These are phyloP conservation scores for Sylvilagus bachmani DNA, from an alignment of 2,113 vertebrate genomes.

Conservation along the genomic window DNA sequence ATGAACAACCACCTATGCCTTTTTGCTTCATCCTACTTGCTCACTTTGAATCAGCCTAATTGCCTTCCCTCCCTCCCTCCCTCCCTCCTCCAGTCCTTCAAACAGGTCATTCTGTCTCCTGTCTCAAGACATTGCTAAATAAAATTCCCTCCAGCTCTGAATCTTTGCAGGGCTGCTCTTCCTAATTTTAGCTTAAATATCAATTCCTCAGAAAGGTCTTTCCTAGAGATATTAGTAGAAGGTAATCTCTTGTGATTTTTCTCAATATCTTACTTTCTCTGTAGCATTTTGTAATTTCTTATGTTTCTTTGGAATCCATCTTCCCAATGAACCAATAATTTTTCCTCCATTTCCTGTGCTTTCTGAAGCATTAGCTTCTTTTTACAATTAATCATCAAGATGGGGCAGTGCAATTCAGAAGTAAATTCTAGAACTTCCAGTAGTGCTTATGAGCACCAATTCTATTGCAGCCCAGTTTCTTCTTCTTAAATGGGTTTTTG, in stretches of 20 bases:
- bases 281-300: background rate
- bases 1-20: background rate
- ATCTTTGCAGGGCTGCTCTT: background rate
- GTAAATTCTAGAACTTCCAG: background rate
- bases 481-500: background rate
- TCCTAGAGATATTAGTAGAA: background rate
- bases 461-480: background rate
- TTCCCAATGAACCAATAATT: background rate
- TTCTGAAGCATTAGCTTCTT: background rate
- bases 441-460: background rate
- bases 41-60: background rate
- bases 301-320: background rate
- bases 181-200: constrained; percentile 44
- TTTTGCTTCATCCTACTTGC: background rate
- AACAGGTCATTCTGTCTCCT: background rate
- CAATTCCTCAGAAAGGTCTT: constrained; percentile 16
- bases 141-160: background rate
- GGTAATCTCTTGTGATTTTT: background rate
- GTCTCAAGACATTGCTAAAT: constrained; percentile 1
- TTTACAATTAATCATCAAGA: background rate
- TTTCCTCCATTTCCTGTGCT: background rate
- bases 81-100: constrained; percentile 39
- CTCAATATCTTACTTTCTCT: background rate
- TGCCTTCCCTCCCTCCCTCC: too few relatives aligned
- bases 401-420: background rate